phyloP scores from a whole-genome alignment of 2,113 vertebrate genomes.

The Brachypodius melanocephalos region DNA sequence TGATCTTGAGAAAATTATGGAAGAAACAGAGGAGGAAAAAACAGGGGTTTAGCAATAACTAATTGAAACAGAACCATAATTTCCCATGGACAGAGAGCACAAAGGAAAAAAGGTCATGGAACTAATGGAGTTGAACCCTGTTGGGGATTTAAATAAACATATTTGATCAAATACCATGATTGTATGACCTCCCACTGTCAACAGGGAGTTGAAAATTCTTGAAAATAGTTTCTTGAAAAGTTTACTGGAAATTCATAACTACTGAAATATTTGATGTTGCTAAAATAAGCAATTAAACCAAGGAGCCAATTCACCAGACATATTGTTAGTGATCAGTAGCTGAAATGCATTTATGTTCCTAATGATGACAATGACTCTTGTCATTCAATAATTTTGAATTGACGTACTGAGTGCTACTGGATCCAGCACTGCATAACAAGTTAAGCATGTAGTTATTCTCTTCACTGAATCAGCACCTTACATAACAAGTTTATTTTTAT shows the following conservation, averaged over 20 bases:
- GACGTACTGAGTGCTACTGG: neutral
- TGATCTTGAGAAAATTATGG: neutral
- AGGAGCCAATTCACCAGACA: neutral
- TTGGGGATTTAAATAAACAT: neutral
- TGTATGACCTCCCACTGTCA: neutral
- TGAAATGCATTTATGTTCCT: neutral
- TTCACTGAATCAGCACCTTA: slow-evolving; percentile 36
- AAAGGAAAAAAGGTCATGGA: neutral
- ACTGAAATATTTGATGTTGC: neutral
- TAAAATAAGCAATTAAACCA: neutral
- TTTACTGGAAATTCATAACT: neutral
- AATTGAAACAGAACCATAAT: neutral
- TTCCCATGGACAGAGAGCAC: neutral
- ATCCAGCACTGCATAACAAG: neutral
- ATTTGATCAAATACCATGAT: neutral
- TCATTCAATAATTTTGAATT: neutral
- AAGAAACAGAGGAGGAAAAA: neutral
- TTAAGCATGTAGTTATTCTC: neutral
- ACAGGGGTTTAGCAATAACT: neutral
- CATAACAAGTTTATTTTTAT: slow-evolving; percentile 40
- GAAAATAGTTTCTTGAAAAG: neutral
- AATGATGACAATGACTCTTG: neutral
- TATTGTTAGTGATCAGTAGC: neutral
- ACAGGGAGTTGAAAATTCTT: neutral
- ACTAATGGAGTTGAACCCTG: neutral